Percentiles rank a stretch among this genome's conserved stretches.
Evolutionary conservation across 2,113 vertebrate genomes (phyloP).

Genomic region (Neogobius melanostomus): DNA sequence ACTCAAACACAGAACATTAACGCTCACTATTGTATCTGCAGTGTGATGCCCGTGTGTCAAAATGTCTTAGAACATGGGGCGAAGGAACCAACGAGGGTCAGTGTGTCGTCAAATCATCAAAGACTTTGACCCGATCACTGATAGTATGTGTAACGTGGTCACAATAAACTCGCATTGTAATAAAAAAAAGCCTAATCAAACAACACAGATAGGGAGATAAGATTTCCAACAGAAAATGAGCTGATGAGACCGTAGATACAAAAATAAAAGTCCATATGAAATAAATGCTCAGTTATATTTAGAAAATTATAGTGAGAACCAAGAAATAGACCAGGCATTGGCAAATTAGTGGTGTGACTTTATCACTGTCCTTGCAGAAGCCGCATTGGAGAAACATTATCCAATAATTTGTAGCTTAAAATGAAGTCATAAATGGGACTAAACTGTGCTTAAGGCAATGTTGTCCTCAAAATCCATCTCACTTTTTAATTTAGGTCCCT

Average conservation of each 20-base stretch:
- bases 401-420: constrained; percentile 8
- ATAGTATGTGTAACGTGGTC: too few relatives aligned
- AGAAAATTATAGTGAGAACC: not conserved
- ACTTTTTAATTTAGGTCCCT: not conserved
- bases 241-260: not conserved
- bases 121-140: too few relatives aligned
- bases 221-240: not conserved
- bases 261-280: not conserved
- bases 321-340: not conserved
- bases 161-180: too few relatives aligned
- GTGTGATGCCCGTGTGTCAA: too few relatives aligned
- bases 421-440: constrained; percentile 5
- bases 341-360: not conserved
- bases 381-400: constrained; percentile 4
- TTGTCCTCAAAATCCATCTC: not conserved
- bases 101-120: too few relatives aligned
- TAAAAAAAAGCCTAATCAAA: too few relatives aligned
- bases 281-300: not conserved
- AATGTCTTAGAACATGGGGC: too few relatives aligned
- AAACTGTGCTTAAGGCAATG: constrained; percentile 1
- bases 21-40: not conserved
- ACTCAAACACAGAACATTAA: not conserved
- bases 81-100: too few relatives aligned
- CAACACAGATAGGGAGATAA: too few relatives aligned
- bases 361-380: constrained; percentile 2